phyloP scores from a whole-genome alignment of 2,113 vertebrate genomes.

The Haliaeetus leucogaster region DNA sequence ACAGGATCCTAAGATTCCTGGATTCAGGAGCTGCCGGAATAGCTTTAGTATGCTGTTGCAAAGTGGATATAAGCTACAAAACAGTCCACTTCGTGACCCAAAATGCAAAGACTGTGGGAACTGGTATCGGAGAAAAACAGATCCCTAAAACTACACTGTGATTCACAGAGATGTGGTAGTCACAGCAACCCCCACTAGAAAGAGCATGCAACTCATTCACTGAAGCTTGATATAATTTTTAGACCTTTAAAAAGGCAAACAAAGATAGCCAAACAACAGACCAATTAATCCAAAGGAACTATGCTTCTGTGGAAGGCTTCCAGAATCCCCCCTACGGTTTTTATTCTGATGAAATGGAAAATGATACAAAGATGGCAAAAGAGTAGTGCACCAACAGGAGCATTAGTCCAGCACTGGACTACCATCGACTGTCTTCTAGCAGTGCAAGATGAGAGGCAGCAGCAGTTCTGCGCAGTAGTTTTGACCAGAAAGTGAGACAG shows the following conservation, averaged over 20 bases:
- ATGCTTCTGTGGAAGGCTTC: neutral
- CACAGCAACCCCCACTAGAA: neutral
- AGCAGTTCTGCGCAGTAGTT: neutral
- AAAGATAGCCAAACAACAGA: neutral
- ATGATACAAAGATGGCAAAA: neutral
- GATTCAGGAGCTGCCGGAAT: neutral
- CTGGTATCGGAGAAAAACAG: neutral
- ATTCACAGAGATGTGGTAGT: neutral
- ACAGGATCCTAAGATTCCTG: neutral
- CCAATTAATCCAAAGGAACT: neutral
- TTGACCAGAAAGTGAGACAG: neutral
- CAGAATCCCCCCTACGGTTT: neutral
- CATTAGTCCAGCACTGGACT: rapidly evolving
- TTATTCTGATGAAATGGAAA: neutral
- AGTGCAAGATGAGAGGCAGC: neutral
- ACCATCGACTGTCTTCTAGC: too few relatives aligned
- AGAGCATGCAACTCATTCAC: neutral
- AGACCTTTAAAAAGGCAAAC: neutral
- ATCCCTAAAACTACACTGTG: neutral
- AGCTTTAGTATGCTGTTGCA: neutral
- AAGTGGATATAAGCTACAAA: neutral
- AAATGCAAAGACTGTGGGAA: neutral
- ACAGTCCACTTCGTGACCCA: neutral
- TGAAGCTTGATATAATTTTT: neutral
- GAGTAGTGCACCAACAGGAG: rapidly evolving